phyloP scores from a whole-genome alignment of 2,113 vertebrate genomes.

The Calidris pygmaea region DNA sequence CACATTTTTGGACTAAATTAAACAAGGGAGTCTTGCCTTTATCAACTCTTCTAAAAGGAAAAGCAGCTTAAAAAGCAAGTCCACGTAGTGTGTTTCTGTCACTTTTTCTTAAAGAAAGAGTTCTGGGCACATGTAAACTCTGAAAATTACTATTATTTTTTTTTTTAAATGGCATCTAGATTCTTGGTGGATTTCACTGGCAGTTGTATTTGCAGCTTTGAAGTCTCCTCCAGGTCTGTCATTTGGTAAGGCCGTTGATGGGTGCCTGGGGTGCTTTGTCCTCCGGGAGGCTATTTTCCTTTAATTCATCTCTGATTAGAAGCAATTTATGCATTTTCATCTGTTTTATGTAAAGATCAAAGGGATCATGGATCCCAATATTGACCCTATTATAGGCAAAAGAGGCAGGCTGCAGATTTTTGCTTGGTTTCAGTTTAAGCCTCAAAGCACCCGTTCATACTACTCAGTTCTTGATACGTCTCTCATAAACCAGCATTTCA shows the following conservation, averaged over 20 bases:
- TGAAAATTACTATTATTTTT: neutral
- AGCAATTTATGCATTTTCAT: constrained; percentile 77
- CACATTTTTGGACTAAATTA: constrained; percentile 28
- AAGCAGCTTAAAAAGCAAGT: constrained; percentile 12
- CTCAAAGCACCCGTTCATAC: neutral
- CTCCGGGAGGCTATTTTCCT: constrained; percentile 71
- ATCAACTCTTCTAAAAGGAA: neutral
- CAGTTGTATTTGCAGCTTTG: constrained; percentile 74
- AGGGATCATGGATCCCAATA: constrained; percentile 59
- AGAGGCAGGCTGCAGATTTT: constrained; percentile 42
- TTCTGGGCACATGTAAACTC: constrained; percentile 58
- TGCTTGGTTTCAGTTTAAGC: constrained; percentile 37
- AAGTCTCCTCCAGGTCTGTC: constrained; percentile 75
- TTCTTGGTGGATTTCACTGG: constrained; percentile 72
- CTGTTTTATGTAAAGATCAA: constrained; percentile 75
- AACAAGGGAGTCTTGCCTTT: neutral
- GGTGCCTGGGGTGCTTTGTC: constrained; percentile 73
- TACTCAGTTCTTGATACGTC: neutral
- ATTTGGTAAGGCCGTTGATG: constrained; percentile 70
- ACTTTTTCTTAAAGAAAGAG: constrained; percentile 47
- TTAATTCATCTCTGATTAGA: constrained; percentile 76
- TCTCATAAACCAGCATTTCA: neutral
- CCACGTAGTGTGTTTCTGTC: neutral
- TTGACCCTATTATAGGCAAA: constrained; percentile 61
- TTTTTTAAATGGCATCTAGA: constrained; percentile 36